These are phyloP conservation scores for Physocephala rufipes DNA, from an alignment of 2,888 invertebrate species.

Conservation along the genomic window DNA sequence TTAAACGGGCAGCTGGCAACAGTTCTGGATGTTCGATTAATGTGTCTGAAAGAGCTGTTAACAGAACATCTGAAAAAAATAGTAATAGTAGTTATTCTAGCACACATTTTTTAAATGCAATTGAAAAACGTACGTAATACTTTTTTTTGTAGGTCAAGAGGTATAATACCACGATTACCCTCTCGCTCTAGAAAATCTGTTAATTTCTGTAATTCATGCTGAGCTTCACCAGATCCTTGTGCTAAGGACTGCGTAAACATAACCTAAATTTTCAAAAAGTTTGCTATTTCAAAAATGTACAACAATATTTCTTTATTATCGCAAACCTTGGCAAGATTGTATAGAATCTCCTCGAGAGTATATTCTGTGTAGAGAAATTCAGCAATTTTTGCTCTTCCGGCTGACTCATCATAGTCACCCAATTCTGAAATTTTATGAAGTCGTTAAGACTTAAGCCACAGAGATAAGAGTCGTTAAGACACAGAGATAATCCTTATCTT, in stretches of 20 bases:
- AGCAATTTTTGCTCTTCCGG: slow-evolving; percentile 72
- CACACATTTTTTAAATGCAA: neutral
- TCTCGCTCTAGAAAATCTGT: slow-evolving; percentile 78
- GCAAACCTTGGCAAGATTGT: slow-evolving; percentile 77
- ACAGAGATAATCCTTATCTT: no score
- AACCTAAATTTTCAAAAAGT: slow-evolving; percentile 66
- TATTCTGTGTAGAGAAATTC: slow-evolving; percentile 80
- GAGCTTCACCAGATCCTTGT: slow-evolving; percentile 75
- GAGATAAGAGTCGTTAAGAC: no score
- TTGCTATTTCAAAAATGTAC: no score
- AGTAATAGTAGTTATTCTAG: neutral
- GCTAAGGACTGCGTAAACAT: slow-evolving; percentile 81
- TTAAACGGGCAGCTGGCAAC: slow-evolving; percentile 69
- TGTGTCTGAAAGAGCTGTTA: slow-evolving; percentile 78
- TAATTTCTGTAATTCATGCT: slow-evolving; percentile 78
- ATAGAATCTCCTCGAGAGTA: slow-evolving; percentile 78
- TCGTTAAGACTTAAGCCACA: no score
- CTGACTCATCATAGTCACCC: slow-evolving; percentile 37
- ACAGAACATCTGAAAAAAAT: slow-evolving; percentile 73
- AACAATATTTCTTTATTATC: neutral
- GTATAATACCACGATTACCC: slow-evolving; percentile 78
- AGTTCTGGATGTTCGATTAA: slow-evolving; percentile 78
- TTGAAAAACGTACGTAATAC: slow-evolving; percentile 72
- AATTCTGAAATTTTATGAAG: slow-evolving; percentile 34
- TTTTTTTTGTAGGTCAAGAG: slow-evolving; percentile 79